Base-by-base conservation (phyloP, 2,113 vertebrate genomes). In the Pitta sordida region DNA sequence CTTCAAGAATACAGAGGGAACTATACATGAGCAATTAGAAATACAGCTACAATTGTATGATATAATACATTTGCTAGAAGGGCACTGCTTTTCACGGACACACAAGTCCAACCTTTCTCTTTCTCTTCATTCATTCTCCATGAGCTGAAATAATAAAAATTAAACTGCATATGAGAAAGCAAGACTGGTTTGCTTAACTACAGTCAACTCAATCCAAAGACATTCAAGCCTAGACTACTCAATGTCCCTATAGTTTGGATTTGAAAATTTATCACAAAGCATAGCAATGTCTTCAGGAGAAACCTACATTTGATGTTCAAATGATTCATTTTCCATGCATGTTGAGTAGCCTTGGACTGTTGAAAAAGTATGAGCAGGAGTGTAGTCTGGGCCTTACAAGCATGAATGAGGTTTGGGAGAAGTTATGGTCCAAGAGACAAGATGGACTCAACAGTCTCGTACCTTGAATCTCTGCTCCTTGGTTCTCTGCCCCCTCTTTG, bases 401-500 rank as follows among this genome's bases (percentile, higher is more conserved):
- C 17, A 48, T 20, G 22, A 68, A 71, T 27, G 29, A 90, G 12
- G 10, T 62, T 34, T 73, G 46, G 49, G 19, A 89, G 34, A 87
- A 82, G 7, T 30, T 39, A 37, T 15, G 58, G 14, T 23, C 14
- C 41, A 84, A 79, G 53, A 62, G 12, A 52, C 6, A 75, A 37
- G 29, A 41, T 3, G 5, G 23, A 56, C 21, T 65, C 27, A n/a
- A 9, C 11, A 80, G 37, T 37, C 34, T 23, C 62, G 48, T 88
- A 98, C 98, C 98, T 98, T 94, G 97, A 90, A 95, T 48, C 63
- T 98, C 98, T 84, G 73, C 43, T 93, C 97, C 97, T 96, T 97
- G 98, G 73, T 75, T 98, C 95, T 98, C 98, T 48, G 79, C 43
- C 64, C 97, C 98, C 76, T 98, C 98, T 94, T 98, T 98, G 83